These are phyloP conservation scores for Tanypteryx hageni DNA, from an alignment of 2,888 invertebrate species.

Conservation along the genomic window DNA sequence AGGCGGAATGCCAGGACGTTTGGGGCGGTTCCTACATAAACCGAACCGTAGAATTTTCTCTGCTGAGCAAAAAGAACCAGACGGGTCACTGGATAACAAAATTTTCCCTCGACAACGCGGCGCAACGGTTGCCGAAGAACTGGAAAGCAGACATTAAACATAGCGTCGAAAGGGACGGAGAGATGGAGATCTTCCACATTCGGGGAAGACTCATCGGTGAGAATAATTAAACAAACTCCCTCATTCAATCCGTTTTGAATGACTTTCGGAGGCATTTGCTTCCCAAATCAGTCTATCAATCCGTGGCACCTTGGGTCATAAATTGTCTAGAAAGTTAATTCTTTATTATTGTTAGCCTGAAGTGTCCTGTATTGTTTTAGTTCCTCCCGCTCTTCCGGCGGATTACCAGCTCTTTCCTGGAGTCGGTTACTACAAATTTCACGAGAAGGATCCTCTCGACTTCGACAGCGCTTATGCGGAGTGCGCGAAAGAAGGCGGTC, in stretches of 20 bases:
- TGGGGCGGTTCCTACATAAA: not conserved
- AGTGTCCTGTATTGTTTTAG: not conserved
- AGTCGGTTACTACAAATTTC: constrained; percentile 5
- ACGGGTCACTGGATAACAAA: constrained; percentile 43
- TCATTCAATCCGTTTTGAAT: not conserved
- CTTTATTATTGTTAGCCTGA: not conserved
- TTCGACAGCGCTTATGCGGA: not conserved
- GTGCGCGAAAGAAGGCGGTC: constrained; percentile 30
- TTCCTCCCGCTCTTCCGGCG: not conserved
- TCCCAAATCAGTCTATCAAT: too few species aligned
- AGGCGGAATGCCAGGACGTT: not conserved
- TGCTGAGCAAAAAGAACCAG: not conserved
- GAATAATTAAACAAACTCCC: not conserved
- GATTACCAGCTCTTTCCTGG: not conserved
- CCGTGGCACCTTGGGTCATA: too few species aligned
- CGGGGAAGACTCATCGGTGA: constrained; percentile 17
- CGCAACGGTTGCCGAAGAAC: not conserved
- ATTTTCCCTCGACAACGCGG: not conserved
- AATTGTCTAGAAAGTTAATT: not conserved
- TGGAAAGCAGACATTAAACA: not conserved
- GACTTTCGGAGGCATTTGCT: too few species aligned
- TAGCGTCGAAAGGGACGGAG: not conserved
- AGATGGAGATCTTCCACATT: not conserved
- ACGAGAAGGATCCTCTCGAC: not conserved
- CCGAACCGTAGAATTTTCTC: not conserved